Evolutionary conservation across 2,888 invertebrate species (phyloP).

Genomic region (Stramonita haemastoma): DNA sequence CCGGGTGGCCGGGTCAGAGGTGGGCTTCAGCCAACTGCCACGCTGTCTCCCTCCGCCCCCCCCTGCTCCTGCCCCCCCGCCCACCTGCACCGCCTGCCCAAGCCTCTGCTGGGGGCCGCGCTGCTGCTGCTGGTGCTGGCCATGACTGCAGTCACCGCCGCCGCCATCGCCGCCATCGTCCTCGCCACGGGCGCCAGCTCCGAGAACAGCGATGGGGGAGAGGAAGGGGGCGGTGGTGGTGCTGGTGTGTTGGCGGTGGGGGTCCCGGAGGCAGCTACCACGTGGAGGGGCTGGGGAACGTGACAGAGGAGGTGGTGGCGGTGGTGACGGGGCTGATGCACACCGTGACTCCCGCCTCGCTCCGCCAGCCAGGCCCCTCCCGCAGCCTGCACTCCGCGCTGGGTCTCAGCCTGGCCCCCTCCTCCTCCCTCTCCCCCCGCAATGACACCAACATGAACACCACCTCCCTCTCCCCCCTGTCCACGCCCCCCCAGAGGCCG

Average conservation of each 20-base stretch:
- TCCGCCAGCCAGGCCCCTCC: background rate
- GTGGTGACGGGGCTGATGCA: constrained; percentile 12
- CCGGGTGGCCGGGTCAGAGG: background rate
- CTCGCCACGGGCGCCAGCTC: background rate
- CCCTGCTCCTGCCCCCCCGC: constrained; percentile 11
- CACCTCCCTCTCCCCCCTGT: constrained; percentile 12
- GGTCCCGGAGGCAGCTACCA: background rate
- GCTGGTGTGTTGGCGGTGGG: background rate
- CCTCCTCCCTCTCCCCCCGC: background rate
- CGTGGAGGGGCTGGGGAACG: background rate
- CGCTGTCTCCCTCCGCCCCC: constrained; percentile 12
- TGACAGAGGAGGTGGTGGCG: constrained; percentile 23
- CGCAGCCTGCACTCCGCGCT: constrained; percentile 2
- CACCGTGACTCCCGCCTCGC: constrained; percentile 26
- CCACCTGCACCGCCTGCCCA: constrained; percentile 18
- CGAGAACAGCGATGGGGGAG: background rate
- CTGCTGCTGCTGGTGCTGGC: constrained; percentile 20
- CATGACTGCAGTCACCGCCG: constrained; percentile 34
- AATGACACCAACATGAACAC: background rate
- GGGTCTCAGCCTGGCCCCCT: background rate
- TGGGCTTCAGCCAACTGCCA: background rate
- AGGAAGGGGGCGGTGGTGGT: background rate
- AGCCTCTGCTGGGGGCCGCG: background rate
- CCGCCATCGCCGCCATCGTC: constrained; percentile 34
- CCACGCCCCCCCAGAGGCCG: constrained; percentile 2